These are phyloP conservation scores for Gastrophryne carolinensis DNA, from an alignment of 2,797 vertebrate genomes.

Conservation along the genomic window DNA sequence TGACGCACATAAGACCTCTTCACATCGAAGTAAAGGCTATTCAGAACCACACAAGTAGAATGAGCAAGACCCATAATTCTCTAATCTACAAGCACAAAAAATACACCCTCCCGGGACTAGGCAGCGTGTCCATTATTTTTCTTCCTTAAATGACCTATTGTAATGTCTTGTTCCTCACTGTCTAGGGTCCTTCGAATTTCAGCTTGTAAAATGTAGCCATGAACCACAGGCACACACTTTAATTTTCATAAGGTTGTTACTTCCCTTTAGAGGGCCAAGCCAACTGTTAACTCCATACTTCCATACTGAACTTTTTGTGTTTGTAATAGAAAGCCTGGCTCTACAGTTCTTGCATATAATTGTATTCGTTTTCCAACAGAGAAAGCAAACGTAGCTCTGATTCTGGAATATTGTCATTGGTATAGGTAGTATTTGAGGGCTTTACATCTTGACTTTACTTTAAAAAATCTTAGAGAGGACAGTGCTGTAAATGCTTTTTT, in stretches of 20 bases:
- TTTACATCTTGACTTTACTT: too few species aligned
- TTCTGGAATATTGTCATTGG: too few species aligned
- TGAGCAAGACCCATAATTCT: conserved; percentile 17
- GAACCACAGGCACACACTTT: conserved; percentile 5
- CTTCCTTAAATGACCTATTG: conserved; percentile 22
- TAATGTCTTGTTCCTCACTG: conserved; percentile 4
- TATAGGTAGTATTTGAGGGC: too few species aligned
- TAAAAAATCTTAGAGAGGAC: too few species aligned
- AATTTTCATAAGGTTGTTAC: conserved; percentile 9
- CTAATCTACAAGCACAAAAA: conserved; percentile 14
- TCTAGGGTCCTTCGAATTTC: conserved; percentile 13
- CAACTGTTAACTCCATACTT: conserved; percentile 26
- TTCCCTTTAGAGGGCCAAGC: conserved; percentile 33
- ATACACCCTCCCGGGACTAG: conserved; percentile 7
- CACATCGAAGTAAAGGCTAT: conserved; percentile 34
- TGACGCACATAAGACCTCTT: conserved; percentile 43
- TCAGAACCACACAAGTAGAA: conserved; percentile 40
- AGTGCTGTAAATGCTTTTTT: too few species aligned
- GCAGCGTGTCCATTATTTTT: conserved; percentile 3
- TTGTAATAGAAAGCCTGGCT: conserved; percentile 27
- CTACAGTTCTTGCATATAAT: background rate
- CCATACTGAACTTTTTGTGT: conserved; percentile 29
- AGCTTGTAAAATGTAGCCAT: background rate
- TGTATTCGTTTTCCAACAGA: conserved; percentile 23
- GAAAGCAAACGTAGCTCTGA: background rate